Evolutionary conservation across 2,888 invertebrate genomes (phyloP).

Genomic region (Magallana nippona): DNA sequence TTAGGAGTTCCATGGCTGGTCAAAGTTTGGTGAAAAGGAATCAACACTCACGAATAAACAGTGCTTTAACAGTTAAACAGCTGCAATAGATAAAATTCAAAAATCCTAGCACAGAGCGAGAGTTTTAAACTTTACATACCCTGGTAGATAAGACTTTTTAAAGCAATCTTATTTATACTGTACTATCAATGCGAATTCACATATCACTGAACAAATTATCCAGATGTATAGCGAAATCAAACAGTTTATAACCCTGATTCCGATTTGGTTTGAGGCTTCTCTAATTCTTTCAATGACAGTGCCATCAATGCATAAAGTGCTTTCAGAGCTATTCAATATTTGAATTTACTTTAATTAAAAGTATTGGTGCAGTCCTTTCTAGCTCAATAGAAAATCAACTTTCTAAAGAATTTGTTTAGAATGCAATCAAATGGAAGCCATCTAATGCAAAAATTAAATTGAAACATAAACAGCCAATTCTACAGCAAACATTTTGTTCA

Average conservation of each 20-base stretch:
- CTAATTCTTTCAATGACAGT: neutral
- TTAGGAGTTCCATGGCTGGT: slow-evolving; percentile 14
- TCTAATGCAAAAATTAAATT: slow-evolving; percentile 27
- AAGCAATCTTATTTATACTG: slow-evolving; percentile 2
- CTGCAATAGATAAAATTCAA: slow-evolving; percentile 16
- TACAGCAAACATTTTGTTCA: neutral
- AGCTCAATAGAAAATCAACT: slow-evolving; percentile 32
- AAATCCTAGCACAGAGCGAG: slow-evolving; percentile 20
- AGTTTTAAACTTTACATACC: slow-evolving; percentile 22
- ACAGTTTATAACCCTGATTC: neutral
- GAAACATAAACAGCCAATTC: slow-evolving; percentile 3
- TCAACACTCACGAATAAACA: slow-evolving; percentile 20
- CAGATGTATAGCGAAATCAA: slow-evolving; percentile 16
- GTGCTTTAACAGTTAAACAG: neutral
- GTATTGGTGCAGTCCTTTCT: slow-evolving; percentile 16
- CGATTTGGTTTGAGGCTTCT: neutral
- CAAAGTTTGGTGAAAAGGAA: slow-evolving; percentile 24
- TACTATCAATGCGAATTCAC: slow-evolving; percentile 1
- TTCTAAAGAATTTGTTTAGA: slow-evolving; percentile 29
- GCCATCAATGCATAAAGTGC: slow-evolving; percentile 4
- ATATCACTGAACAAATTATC: slow-evolving; percentile 26
- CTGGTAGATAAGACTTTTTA: slow-evolving; percentile 5
- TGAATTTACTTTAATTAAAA: slow-evolving; percentile 27
- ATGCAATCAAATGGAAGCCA: slow-evolving; percentile 22
- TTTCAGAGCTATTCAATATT: neutral